A percentile compares a stretch with the other conserved stretches of the same genome.
These are phyloP conservation scores for Echinometra lucunter DNA, from an alignment of 53 echinoderm and acorn worm genomes.

Conservation along the genomic window DNA sequence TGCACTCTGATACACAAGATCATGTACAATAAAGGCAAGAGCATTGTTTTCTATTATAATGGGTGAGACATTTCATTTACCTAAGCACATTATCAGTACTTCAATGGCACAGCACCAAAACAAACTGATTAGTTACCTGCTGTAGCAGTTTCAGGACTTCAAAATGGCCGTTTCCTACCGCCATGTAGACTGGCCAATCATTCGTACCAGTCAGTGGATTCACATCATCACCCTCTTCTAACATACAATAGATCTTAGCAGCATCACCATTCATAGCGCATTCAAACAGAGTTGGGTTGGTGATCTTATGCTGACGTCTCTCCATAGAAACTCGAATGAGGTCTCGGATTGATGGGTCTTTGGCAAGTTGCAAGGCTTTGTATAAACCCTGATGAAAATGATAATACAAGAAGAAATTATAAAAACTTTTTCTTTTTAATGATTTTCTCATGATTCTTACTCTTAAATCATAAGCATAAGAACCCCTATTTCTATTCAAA, in stretches of 20 bases:
- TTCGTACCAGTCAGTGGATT: slow-evolving; percentile 90
- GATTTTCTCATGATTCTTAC: too few relatives aligned
- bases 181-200: slow-evolving; percentile 97
- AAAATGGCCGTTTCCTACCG: slow-evolving; percentile 86
- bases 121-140: slow-evolving; percentile 69
- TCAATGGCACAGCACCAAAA: not conserved
- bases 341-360: slow-evolving; percentile 70
- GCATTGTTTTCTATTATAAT: not conserved
- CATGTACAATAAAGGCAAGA: too few relatives aligned
- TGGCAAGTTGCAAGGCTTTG: slow-evolving; percentile 67
- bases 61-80: not conserved
- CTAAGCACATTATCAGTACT: not conserved
- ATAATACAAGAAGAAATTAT: not conserved
- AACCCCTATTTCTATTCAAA: too few relatives aligned
- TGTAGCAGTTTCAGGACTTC: slow-evolving; percentile 86
- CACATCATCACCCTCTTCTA: slow-evolving; percentile 94
- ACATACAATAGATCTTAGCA: slow-evolving; percentile 77
- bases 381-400: slow-evolving; percentile 75
- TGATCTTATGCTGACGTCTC: slow-evolving; percentile 80
- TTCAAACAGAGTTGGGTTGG: slow-evolving; percentile 90
- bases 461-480: too few relatives aligned
- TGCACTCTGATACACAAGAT: too few relatives aligned
- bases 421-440: too few relatives aligned
- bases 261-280: slow-evolving; percentile 95
- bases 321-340: slow-evolving; percentile 72